phyloP scores from a whole-genome alignment of 2,113 vertebrate genomes.

The Semnornis frantzii region DNA sequence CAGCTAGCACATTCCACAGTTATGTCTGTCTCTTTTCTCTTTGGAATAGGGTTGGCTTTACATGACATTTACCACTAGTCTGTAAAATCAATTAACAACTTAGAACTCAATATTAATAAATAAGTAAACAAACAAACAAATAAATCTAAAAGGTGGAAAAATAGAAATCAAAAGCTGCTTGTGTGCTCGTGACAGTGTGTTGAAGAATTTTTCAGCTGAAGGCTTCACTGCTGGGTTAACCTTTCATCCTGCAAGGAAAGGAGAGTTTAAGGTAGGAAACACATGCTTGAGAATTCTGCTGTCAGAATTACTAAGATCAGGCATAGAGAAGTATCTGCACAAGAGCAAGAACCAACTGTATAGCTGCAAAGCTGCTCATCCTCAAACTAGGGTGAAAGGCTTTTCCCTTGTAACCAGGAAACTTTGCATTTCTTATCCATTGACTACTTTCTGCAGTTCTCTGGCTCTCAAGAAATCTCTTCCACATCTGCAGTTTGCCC shows the following conservation, averaged over 20 bases:
- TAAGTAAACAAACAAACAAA: background rate
- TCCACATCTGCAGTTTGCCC: background rate
- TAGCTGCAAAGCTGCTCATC: background rate
- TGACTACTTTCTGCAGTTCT: background rate
- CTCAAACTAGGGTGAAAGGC: background rate
- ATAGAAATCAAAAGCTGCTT: background rate
- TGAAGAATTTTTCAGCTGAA: slow-evolving; percentile 16
- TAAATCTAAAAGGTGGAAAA: background rate
- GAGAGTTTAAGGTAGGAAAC: background rate
- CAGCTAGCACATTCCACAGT: background rate
- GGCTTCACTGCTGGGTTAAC: background rate
- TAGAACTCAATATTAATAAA: background rate
- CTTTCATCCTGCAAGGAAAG: background rate
- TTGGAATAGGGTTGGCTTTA: background rate
- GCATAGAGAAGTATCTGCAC: background rate
- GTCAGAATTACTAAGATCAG: background rate
- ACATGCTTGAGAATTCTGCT: background rate
- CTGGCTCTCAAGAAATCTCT: background rate
- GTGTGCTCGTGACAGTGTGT: background rate
- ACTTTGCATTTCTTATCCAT: background rate
- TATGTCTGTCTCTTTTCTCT: background rate
- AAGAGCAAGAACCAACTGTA: background rate
- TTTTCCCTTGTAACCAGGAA: background rate
- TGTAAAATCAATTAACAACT: slow-evolving; percentile 31
- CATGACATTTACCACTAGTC: background rate